Percentiles rank a stretch among this genome's conserved stretches.
Evolutionary conservation across 2,888 invertebrate genomes (phyloP).

Genomic region (Sarcophaga carnaria): DNA sequence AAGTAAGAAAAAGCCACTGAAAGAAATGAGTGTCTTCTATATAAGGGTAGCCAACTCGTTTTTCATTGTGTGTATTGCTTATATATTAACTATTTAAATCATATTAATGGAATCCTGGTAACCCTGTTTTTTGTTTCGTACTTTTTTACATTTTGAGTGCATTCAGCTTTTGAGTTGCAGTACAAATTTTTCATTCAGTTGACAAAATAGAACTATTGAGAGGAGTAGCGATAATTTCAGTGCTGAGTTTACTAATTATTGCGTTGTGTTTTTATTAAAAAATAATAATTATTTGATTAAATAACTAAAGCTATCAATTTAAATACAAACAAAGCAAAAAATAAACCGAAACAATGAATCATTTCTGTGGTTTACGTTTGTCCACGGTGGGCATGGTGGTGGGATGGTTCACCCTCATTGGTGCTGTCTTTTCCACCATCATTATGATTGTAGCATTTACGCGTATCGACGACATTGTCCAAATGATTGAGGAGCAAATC

Average conservation of each 20-base stretch:
- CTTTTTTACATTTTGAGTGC: neutral
- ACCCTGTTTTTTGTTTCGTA: neutral
- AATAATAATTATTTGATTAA: neutral
- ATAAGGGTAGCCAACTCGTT: too few species aligned
- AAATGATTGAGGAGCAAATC: constrained; percentile 58
- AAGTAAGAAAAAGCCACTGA: too few species aligned
- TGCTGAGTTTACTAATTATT: neutral
- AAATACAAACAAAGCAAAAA: neutral
- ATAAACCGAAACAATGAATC: constrained; percentile 71
- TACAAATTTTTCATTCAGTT: constrained; percentile 26
- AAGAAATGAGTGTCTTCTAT: too few species aligned
- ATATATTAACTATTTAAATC: too few species aligned
- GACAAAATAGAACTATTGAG: constrained; percentile 16
- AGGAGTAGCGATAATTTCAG: constrained; percentile 11
- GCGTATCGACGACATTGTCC: constrained; percentile 71
- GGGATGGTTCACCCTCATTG: constrained; percentile 77
- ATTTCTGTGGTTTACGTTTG: constrained; percentile 76
- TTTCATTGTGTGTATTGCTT: too few species aligned
- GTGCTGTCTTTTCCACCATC: constrained; percentile 73
- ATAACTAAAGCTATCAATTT: neutral
- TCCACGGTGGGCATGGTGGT: constrained; percentile 78
- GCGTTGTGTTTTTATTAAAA: neutral
- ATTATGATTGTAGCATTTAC: constrained; percentile 69
- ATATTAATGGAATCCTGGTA: neutral
- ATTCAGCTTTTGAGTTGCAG: neutral